Evolutionary conservation across 1,140 invertebrate genomes (phyloP), one percentile per base, ranked within the genome.

Genomic region (Melitaea cinxia): DNA sequence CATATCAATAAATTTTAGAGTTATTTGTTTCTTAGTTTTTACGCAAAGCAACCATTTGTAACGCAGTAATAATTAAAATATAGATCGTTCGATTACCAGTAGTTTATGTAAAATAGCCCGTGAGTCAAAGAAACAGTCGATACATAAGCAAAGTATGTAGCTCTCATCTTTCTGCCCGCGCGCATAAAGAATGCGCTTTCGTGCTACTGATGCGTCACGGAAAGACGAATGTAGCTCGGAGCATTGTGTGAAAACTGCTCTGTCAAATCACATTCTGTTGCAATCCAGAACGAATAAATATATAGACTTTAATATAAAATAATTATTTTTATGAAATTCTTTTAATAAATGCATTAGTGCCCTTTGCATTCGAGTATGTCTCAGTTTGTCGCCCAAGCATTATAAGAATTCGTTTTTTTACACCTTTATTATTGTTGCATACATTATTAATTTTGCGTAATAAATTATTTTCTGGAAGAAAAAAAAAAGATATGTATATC

Each of bases 171-270:
- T 60, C 17, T 59, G 61, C 60, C 60, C 54, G 60, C 56, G 65
- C 72, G 71, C 58, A 39, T 58, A 42, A 77, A 75, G 82, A 84
- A 84, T 82, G 80, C 82, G 69, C 82, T 82, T 84, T 81, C 80
- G 73, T 82, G 69, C 62, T 72, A 79, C 73, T 78, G 76, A 80
- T 74, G 77, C 80, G 81, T 78, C 81, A 80, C 80, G 70, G 56
- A 69, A 56, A 39, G 64, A 55, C 69, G 56, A 63, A 70, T 65
- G 62, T 57, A 69, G 55, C 55, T 61, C 65, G 60, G 55, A 62
- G 55, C 65, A 62, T 63, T 67, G 53, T 66, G 64, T 70, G 74
- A 69, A 69, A 76, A 71, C 56, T 59, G 56, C 68, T 33, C 35
- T 52, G 35, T 58, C 47, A 52, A 61, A 33, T 64, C 65, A 69